phyloP scores from a whole-genome alignment of 2,888 invertebrate genomes.

The Petrolisthes cinctipes region DNA sequence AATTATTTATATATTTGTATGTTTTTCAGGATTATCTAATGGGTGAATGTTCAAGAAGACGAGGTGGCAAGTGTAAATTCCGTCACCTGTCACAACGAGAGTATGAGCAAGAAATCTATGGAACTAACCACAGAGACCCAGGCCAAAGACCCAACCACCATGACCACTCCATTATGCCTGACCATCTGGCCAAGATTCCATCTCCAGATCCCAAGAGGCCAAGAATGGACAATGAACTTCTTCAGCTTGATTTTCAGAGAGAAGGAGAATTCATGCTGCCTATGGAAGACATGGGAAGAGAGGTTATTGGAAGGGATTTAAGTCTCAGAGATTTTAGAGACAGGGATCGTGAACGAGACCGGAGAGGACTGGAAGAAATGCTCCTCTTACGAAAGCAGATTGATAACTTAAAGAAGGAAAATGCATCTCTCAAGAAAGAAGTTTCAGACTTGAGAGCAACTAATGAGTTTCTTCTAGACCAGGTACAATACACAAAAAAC shows the following conservation, averaged over 20 bases:
- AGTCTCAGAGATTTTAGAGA: conserved; percentile 51
- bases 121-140: conserved; percentile 32
- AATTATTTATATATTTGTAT: not conserved
- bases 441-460: conserved; percentile 78
- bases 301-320: conserved; percentile 46
- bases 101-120: conserved; percentile 65
- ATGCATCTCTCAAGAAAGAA: conserved; percentile 69
- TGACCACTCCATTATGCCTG: conserved; percentile 14
- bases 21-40: conserved; percentile 72
- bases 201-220: conserved; percentile 61
- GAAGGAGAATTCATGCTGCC: conserved; percentile 59
- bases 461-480: conserved; percentile 83
- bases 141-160: conserved; percentile 61
- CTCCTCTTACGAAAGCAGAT: conserved; percentile 77
- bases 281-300: conserved; percentile 45
- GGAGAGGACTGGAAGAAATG: conserved; percentile 74
- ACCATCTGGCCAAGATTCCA: conserved; percentile 3
- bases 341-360: conserved; percentile 53
- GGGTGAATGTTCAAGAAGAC: conserved; percentile 73
- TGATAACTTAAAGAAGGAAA: conserved; percentile 79
- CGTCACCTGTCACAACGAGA: conserved; percentile 69
- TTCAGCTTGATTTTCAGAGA: conserved; percentile 29
- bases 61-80: conserved; percentile 72
- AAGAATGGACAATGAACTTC: conserved; percentile 43
- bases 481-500: conserved; percentile 68